phyloP scores from a whole-genome alignment of 2,797 vertebrate genomes.

The Parauchenoglanis ngamensis region DNA sequence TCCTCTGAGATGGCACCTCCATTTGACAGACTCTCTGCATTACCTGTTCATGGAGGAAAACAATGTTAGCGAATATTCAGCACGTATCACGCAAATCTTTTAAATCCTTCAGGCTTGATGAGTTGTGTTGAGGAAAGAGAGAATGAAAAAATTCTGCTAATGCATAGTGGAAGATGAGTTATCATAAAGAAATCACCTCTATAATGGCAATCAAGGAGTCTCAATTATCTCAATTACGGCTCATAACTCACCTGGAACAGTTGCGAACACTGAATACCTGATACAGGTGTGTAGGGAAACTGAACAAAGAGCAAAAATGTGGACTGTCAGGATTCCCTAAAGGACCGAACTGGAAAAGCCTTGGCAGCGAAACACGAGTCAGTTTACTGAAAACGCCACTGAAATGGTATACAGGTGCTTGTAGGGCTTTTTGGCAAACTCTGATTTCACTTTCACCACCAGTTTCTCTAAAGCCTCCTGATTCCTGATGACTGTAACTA shows the following conservation, averaged over 20 bases:
- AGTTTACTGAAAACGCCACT: neutral
- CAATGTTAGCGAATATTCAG: neutral
- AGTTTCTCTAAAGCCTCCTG: neutral
- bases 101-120: neutral
- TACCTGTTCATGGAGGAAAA: conserved; percentile 57
- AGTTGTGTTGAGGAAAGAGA: neutral
- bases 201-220: neutral
- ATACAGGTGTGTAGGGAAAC: conserved; percentile 23
- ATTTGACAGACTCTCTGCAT: conserved; percentile 47
- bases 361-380: neutral
- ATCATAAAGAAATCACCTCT: neutral
- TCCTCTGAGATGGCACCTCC: conserved; percentile 62
- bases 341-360: neutral
- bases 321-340: conserved; percentile 3
- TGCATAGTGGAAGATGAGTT: neutral
- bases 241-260: conserved; percentile 11
- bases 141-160: conserved; percentile 14
- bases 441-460: neutral
- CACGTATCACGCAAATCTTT: neutral
- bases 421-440: neutral
- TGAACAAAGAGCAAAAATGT: conserved; percentile 32
- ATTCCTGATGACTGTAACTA: neutral
- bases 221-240: neutral
- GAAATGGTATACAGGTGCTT: neutral
- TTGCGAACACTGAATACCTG: neutral